Base-by-base conservation (phyloP, 2,888 invertebrate genomes). In the Biston betularia region DNA sequence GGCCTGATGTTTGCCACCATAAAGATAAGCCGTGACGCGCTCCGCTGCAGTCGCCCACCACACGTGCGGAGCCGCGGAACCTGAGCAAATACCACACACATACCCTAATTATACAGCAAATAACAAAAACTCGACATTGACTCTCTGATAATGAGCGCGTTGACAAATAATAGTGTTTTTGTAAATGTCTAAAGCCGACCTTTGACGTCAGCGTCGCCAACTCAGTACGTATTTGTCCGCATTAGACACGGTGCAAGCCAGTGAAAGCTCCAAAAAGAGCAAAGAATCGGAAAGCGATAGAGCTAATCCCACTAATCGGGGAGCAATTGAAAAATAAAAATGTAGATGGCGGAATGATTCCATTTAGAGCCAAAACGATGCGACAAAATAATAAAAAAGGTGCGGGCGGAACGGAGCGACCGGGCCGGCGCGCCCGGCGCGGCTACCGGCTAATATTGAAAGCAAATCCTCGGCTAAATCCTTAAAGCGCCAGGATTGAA, bases 321-420 rank as follows among this genome's bases (percentile, higher is more conserved):
- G 86, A 81, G 89, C 94, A 94, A 94, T 94, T 94, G 94, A 94
- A 94, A 94, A 94, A 94, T 94, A 94, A 94, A 94, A 94, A 94
- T 92, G 94, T 92, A 94, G 94, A 94, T 93, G 89, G 92, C 89
- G 85, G 90, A 93, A 93, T 93, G 89, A 93, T 93, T 93, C 93
- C 93, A 91, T 92, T 93, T 91, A 85, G 92, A 89, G 89, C 90
- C 92, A 90, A 92, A 93, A 93, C 93, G 93, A 93, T 89, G 93
- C 93, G 93, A 92, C 92, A 90, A 93, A 93, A 93, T 93, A 93
- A 93, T 92, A 93, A 93, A 93, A 92, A 93, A 90, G 89, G 89
- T 86, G 82, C 83, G 83, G 82, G 83, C 80, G 89, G 88, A 89
- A 87, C 89, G 87, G 89, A 87, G 87, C 84, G 89, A 83, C 84